Percentiles rank a stretch among this genome's conserved stretches.
These are phyloP conservation scores for Candidula unifasciata DNA, from an alignment of 2,888 invertebrate genomes.

Conservation along the genomic window DNA sequence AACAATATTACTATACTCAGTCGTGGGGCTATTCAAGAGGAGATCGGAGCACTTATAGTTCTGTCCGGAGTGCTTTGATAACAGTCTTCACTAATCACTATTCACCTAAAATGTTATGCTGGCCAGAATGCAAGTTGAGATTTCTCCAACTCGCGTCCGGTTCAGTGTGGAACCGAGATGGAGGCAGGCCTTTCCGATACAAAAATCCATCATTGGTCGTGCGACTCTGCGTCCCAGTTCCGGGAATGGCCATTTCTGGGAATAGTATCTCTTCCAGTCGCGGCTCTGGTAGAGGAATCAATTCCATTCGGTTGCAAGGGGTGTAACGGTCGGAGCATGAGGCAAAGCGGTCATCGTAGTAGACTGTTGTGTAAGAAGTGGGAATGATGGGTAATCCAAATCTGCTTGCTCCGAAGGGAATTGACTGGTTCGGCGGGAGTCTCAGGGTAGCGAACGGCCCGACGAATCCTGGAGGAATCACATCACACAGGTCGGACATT, in stretches of 20 bases:
- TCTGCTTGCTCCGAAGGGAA: slow-evolving; percentile 24
- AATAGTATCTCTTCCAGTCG: slow-evolving; percentile 37
- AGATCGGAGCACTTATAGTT: too few relatives aligned
- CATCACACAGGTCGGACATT: slow-evolving; percentile 27
- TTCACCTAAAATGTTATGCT: not conserved
- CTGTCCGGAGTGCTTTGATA: too few relatives aligned
- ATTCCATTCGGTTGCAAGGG: not conserved
- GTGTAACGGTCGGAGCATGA: not conserved
- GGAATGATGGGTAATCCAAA: slow-evolving; percentile 30
- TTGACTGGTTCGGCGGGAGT: slow-evolving; percentile 27
- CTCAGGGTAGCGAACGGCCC: slow-evolving; percentile 34
- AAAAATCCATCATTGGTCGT: slow-evolving; percentile 30
- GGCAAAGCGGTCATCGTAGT: slow-evolving; percentile 32
- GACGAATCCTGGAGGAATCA: not conserved
- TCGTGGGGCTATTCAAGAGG: too few relatives aligned
- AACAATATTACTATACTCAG: too few relatives aligned
- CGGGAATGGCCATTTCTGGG: slow-evolving; percentile 48
- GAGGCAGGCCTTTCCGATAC: slow-evolving; percentile 4
- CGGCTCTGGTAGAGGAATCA: not conserved
- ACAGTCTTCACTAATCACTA: too few relatives aligned
- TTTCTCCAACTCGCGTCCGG: not conserved
- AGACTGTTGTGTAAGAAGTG: slow-evolving; percentile 26
- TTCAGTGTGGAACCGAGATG: slow-evolving; percentile 2
- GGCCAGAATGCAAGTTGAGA: slow-evolving; percentile 13
- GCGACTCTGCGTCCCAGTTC: slow-evolving; percentile 37